Evolutionary conservation across 2,888 invertebrate species (phyloP), one percentile per base, ranked within the genome.

Genomic region (Luperina testacea): DNA sequence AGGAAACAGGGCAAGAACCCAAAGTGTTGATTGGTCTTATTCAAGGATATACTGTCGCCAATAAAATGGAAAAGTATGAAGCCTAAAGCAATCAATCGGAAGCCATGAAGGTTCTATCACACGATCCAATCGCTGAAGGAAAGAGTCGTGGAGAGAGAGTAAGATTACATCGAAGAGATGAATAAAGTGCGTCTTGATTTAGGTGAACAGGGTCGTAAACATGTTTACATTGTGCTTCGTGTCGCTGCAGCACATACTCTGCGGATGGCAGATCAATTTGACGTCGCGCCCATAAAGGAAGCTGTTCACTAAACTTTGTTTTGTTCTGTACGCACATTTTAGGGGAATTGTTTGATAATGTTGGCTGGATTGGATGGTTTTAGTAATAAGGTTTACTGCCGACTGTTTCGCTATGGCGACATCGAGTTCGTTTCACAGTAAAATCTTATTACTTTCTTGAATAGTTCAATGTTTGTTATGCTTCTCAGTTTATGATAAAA

Each of bases 201-300:
- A 87, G 79, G 88, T 87, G 89, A 90, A 89, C 85, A 83, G 72
- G 87, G 74, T 87, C 85, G 92, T 92, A 92, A 92, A 92, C 90
- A 91, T 92, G 92, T 92, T 92, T 90, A 90, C 89, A 80, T 64
- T 75, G 83, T 72, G 77, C 69, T 83, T 73, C 32, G 53, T 75
- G 70, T 32, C 61, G 61, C 72, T 80, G 63, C 78, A 69, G 57
- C 64, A 13, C 71, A 68, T 61, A 71, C 38, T 73, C 64, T 69
- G 73, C 80, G 76, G 78, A 80, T 75, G 77, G 64, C 53, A 70
- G 85, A 78, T 80, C 87, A 71, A 79, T 85, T 77, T 57, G 75
- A 75, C 71, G 72, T 9, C 75, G 81, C 72, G 72, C 42, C 75
- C 32, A 70, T 87, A 79, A 78, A 77, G 73, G 77, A 81, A 85